phyloP scores from a whole-genome alignment of 2,888 invertebrate species.

The Venusia cambrica region DNA sequence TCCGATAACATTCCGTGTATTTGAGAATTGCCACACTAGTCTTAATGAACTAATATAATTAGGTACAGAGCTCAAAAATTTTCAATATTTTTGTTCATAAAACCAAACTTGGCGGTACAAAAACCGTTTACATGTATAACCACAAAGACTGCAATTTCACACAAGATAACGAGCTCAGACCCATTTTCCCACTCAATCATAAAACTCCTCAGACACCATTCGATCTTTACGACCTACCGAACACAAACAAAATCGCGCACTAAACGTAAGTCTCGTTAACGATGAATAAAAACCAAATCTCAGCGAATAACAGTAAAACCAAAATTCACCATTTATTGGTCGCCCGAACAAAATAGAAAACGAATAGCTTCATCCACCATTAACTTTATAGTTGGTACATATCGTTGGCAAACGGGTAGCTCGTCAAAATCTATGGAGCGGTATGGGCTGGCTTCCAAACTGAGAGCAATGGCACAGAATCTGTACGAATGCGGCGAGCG shows the following conservation, averaged over 20 bases:
- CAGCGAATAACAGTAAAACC: slow-evolving; percentile 17
- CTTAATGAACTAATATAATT: too few species aligned
- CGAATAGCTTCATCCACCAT: slow-evolving; percentile 29
- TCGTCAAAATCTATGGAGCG: slow-evolving; percentile 31
- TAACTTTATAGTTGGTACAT: slow-evolving; percentile 31
- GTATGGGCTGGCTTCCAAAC: slow-evolving; percentile 28
- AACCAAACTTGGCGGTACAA: too few species aligned
- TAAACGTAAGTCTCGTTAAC: slow-evolving; percentile 19
- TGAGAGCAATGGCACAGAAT: slow-evolving; percentile 15
- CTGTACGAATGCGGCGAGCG: slow-evolving; percentile 6
- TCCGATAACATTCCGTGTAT: too few species aligned
- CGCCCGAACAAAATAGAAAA: slow-evolving; percentile 28
- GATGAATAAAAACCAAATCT: slow-evolving; percentile 20
- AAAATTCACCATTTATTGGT: slow-evolving; percentile 20
- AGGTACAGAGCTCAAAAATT: too few species aligned
- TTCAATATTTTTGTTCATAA: too few species aligned
- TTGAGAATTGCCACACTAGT: too few species aligned
- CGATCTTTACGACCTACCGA: slow-evolving; percentile 14
- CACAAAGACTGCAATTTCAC: too few species aligned
- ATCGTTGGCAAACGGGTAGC: slow-evolving; percentile 29
- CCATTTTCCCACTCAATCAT: slow-evolving; percentile 16
- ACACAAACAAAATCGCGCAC: slow-evolving; percentile 18
- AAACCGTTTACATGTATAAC: too few species aligned
- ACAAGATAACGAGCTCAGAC: slow-evolving; percentile 1
- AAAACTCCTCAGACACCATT: slow-evolving; percentile 11